Evolutionary conservation across 2,888 invertebrate species (phyloP), one percentile per base, ranked within the genome.

Genomic region (Aphrophora alni): DNA sequence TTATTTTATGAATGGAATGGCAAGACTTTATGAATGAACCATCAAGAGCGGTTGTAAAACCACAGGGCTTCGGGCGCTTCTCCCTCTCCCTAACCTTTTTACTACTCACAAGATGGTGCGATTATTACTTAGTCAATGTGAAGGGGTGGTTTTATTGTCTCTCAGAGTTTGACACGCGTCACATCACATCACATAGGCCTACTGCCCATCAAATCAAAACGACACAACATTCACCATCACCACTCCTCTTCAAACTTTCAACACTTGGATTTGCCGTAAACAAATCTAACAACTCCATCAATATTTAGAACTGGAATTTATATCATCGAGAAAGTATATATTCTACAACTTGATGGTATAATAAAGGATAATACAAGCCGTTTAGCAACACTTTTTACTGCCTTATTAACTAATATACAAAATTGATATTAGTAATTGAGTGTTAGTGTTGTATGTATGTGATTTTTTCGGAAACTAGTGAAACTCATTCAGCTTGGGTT

Each of bases 21-120:
- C 59, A 59, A 59, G 59, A 59, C 59, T 59, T 59, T 59, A 59
- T 59, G 59, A 59, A 59, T 59, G 59, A 59, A 59, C 44, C 44
- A 44, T 44, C 44, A 14, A 44, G 44, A 44, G 44, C 59, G 59
- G 59, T 59, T 21, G 59, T 59, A 59, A 59, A 59, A 59, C 59
- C 59, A 14, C 59, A 59, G 59, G 59, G 59, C 59, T 59, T 59
- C 59, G 59, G 59, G 59, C 59, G 59, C 59, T 59, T 59, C 59
- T 59, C 59, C 59, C 59, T 59, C 59, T n/a, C 21, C 5, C 17
- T 44, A 14, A 44, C n/a, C 59, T 59, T 59, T 59, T 59, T 59
- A 59, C 59, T 59, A 59, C 59, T 59, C 59, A 59, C 59, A 59
- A 59, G 59, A 59, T 59, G 59, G 59, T 21, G 59, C 59, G 59